Evolutionary conservation across 2,888 invertebrate species (phyloP).

Genomic region (Cerceris rybyensis): DNA sequence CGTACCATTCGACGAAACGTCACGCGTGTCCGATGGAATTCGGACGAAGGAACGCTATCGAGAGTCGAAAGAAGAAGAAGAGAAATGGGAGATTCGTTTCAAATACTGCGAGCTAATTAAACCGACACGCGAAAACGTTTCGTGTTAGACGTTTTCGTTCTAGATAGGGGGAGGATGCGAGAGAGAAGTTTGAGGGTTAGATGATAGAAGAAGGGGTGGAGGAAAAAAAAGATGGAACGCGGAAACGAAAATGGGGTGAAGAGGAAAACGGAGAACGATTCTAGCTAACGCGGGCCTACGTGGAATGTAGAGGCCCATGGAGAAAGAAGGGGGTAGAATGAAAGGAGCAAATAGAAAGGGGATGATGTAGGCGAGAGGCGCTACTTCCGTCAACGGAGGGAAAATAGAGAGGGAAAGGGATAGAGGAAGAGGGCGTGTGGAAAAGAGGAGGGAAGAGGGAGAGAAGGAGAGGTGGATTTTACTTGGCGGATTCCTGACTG

Average conservation of each 20-base stretch:
- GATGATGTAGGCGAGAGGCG: constrained; percentile 18
- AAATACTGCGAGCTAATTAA: constrained; percentile 33
- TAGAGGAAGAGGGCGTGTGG: constrained; percentile 7
- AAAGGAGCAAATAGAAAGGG: neutral
- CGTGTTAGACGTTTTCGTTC: neutral
- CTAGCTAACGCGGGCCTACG: constrained; percentile 7
- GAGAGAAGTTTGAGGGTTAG: neutral
- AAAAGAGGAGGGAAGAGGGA: neutral
- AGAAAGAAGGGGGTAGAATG: neutral
- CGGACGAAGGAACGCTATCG: neutral
- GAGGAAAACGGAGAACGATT: constrained; percentile 33
- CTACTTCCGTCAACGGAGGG: constrained; percentile 1
- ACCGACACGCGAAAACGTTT: constrained; percentile 11
- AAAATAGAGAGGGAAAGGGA: constrained; percentile 6
- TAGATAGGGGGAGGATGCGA: neutral
- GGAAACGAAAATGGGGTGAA: constrained; percentile 41
- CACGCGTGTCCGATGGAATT: neutral
- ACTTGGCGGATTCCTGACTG: constrained; percentile 68
- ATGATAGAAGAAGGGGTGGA: neutral
- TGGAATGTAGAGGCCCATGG: neutral
- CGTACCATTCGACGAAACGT: too few species aligned
- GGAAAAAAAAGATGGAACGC: constrained; percentile 17
- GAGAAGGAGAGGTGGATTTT: constrained; percentile 48
- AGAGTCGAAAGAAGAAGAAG: neutral
- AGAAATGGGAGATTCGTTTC: neutral